Evolutionary conservation across 1,140 invertebrate genomes (phyloP), one percentile per base, ranked within the genome.

Genomic region (Heliconius melpomene): DNA sequence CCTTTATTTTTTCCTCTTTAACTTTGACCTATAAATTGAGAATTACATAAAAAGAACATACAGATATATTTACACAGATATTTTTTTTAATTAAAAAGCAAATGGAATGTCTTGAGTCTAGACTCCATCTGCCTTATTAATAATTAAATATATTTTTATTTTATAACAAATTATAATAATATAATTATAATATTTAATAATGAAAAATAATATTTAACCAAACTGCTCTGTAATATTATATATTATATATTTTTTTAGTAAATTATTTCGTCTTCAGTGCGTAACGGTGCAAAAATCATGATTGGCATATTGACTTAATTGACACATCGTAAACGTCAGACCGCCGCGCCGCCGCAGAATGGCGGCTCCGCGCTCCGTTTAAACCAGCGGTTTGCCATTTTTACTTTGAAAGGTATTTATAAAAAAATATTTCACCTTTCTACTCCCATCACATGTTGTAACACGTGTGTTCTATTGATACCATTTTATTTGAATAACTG

Each of bases 281-380:
- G 23, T 75, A 79, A 79, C 78, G 66, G 73, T 75, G 73, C 73
- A 79, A 79, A 79, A 79, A 79, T 46, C 60, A 66, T 72, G 66
- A 79, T 72, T 79, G 57, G 54, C 29, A 76, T 75, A 66, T 66
- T 66, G 60, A 29, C 60, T 66, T 66, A 66, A 66, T 66, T 66
- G 60, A 66, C 60, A 66, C 60, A 29, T 66, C 60, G 23, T 66
- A 29, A 29, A 26, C 26, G 26, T 66, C 60, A 66, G 60, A 29
- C 26, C 60, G 60, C 60, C 54, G n/a, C 18, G 52, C 54, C 60
- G 60, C 23, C 60, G 26, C 26, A 1, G 9, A 11, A 20, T 52
- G 50, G 16, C 50, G 50, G 50, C 60, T 26, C 60, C 5, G 60
- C 7, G 50, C 60, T 26, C 26, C 13, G 60, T 26, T 1, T 66